A percentile compares a stretch with the other conserved stretches of the same genome.
phyloP scores from a whole-genome alignment of 2,797 vertebrate genomes.

The Esox masquinongy region DNA sequence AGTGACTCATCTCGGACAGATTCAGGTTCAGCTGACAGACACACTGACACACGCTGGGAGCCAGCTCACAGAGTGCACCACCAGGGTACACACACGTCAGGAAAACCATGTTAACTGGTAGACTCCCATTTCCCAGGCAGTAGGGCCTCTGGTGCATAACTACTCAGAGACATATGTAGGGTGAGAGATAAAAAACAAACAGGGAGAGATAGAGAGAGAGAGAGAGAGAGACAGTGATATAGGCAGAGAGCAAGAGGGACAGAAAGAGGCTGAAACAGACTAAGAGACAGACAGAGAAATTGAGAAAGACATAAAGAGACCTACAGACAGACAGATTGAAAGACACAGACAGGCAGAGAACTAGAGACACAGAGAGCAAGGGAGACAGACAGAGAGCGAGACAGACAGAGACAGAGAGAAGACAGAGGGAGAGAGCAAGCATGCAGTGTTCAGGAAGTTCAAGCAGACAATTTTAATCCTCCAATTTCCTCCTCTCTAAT shows the following conservation, averaged over 20 bases:
- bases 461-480: conserved; percentile 98
- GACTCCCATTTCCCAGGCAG: conserved; percentile 2
- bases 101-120: background rate
- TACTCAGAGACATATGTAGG: background rate
- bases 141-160: conserved; percentile 11
- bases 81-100: conserved; percentile 13
- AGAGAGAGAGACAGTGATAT: background rate
- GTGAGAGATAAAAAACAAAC: background rate
- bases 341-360: no score
- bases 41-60: conserved; percentile 46
- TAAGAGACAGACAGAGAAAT: background rate
- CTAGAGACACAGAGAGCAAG: conserved; percentile 5
- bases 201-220: background rate
- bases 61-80: conserved; percentile 31
- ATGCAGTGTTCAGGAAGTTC: conserved; percentile 92
- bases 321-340: no score
- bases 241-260: no score
- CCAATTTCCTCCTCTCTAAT: conserved; percentile 99
- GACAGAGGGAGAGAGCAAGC: conserved; percentile 43
- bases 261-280: background rate
- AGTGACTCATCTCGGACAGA: conserved; percentile 27
- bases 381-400: conserved; percentile 23
- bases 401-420: conserved; percentile 36
- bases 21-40: conserved; percentile 33
- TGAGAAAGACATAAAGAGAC: background rate